These are phyloP conservation scores for Phyllotreta striolata DNA, from an alignment of 2,888 invertebrate species.

Conservation along the genomic window DNA sequence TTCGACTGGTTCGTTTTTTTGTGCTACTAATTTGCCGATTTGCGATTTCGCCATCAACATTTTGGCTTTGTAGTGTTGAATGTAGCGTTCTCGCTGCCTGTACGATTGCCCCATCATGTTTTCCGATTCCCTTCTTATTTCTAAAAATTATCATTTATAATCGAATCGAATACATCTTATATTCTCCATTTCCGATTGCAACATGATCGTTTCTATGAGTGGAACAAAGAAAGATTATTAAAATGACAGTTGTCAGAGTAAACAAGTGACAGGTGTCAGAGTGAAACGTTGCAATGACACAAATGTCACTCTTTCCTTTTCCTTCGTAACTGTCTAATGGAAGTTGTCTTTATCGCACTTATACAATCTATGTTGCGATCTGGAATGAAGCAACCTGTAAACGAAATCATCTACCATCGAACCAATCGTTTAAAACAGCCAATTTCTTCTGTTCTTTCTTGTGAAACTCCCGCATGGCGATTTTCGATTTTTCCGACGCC, in stretches of 20 bases:
- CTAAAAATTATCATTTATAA: constrained; percentile 30
- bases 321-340: too few species aligned
- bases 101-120: constrained; percentile 34
- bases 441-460: not conserved
- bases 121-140: constrained; percentile 35
- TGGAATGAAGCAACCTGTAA: too few species aligned
- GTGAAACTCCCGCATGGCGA: not conserved
- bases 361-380: too few species aligned
- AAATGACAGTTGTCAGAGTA: too few species aligned
- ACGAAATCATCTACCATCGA: constrained; percentile 36
- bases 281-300: too few species aligned
- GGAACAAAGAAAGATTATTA: too few species aligned
- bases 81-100: constrained; percentile 30
- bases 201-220: too few species aligned
- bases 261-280: too few species aligned
- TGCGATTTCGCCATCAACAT: not conserved
- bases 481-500: not conserved
- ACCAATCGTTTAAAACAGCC: constrained; percentile 37
- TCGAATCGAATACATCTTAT: not conserved
- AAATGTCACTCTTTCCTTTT: too few species aligned
- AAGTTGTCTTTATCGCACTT: too few species aligned
- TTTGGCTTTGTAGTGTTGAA: not conserved
- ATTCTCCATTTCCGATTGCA: too few species aligned
- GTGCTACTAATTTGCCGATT: not conserved
- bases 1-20: too few species aligned